Evolutionary conservation across 2,113 vertebrate species (phyloP).

Genomic region (Progne subis): DNA sequence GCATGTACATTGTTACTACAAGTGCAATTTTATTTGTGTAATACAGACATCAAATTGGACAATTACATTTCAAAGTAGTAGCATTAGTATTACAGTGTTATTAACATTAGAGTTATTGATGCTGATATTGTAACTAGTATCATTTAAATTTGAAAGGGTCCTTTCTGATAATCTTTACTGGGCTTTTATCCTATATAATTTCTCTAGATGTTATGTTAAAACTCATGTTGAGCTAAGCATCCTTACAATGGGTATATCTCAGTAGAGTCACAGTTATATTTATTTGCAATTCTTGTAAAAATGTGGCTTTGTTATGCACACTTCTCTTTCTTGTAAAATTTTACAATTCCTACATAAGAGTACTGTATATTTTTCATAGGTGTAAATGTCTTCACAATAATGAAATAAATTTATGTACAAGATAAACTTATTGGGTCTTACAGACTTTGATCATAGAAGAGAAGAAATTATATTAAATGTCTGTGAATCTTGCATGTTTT

Average conservation of each 20-base stretch:
- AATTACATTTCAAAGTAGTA: not conserved
- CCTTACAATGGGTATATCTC: not conserved
- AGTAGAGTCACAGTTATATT: not conserved
- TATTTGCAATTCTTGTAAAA: not conserved
- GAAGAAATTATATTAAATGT: not conserved
- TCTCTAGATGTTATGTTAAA: not conserved
- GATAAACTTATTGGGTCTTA: not conserved
- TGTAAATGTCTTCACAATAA: not conserved
- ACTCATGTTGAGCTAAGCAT: not conserved
- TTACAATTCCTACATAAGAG: not conserved
- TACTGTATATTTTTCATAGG: not conserved
- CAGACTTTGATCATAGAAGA: not conserved
- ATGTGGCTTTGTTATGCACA: not conserved
- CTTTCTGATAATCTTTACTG: not conserved
- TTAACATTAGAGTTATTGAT: not conserved
- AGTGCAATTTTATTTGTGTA: not conserved
- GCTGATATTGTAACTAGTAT: no score
- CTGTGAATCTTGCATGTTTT: not conserved
- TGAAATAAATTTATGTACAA: not conserved
- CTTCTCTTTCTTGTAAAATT: not conserved
- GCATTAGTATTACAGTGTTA: not conserved
- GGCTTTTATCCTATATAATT: not conserved
- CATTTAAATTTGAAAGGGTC: not conserved
- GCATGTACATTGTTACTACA: not conserved
- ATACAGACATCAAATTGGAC: not conserved